Conservation (phyloP, 2,797 vertebrate genomes). For the Artibeus lituratus region DNA sequence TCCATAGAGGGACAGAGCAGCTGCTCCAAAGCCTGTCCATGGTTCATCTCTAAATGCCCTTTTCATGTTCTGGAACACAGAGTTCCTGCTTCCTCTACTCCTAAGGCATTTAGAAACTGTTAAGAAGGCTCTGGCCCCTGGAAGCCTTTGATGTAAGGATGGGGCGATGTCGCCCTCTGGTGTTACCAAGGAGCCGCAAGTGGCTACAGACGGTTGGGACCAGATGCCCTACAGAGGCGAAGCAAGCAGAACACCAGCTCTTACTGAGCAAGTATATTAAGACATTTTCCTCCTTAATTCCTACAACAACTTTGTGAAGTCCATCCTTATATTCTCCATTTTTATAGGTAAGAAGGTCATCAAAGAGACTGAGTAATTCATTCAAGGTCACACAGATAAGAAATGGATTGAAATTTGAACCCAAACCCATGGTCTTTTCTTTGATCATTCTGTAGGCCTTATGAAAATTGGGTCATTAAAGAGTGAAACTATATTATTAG, state of each 20-base stretch:
- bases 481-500: background rate
- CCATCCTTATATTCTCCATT: background rate
- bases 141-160: background rate
- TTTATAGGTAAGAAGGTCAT: background rate
- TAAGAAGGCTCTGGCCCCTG: background rate
- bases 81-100: background rate
- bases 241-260: background rate
- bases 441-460: background rate
- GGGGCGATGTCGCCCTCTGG: conserved; percentile 65
- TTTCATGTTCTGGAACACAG: background rate
- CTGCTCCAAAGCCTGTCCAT: background rate
- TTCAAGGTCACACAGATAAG: background rate
- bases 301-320: background rate
- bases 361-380: background rate
- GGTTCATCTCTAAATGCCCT: background rate
- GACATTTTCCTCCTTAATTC: background rate
- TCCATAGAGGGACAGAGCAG: background rate
- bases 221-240: background rate
- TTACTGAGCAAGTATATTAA: background rate
- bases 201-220: background rate
- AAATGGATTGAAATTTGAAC: background rate
- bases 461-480: background rate
- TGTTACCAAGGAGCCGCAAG: conserved; percentile 10
- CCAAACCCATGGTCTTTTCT: background rate
- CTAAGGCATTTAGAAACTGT: background rate